Evolutionary conservation across 2,113 vertebrate genomes (phyloP).

Genomic region (Phyllostomus hastatus): DNA sequence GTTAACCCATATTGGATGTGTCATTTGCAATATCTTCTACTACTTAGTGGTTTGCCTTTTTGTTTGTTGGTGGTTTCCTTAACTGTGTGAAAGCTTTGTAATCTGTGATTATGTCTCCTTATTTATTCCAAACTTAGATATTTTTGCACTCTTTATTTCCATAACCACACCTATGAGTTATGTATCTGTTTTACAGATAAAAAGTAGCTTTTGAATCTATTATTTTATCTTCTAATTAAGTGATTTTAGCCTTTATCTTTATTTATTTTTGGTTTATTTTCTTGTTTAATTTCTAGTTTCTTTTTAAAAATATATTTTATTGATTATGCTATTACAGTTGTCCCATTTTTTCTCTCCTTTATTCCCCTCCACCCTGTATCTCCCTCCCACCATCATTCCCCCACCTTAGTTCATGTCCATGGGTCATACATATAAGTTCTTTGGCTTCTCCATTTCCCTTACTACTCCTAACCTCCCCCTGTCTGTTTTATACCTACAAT

Average conservation of each 20-base stretch:
- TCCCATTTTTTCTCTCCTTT: too few relatives aligned
- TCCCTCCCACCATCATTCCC: too few relatives aligned
- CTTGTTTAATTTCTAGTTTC: neutral
- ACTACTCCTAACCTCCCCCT: too few relatives aligned
- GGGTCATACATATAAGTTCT: too few relatives aligned
- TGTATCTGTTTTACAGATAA: neutral
- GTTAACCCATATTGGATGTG: neutral
- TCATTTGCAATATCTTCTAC: neutral
- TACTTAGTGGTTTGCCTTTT: neutral
- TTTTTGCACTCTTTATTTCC: neutral
- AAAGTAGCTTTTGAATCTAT: neutral
- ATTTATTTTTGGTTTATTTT: neutral
- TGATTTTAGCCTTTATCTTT: conserved; percentile 3
- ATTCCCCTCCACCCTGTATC: too few relatives aligned
- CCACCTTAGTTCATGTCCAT: too few relatives aligned
- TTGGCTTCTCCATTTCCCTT: too few relatives aligned
- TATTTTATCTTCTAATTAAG: neutral
- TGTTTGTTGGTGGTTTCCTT: neutral
- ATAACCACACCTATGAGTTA: neutral
- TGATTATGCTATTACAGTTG: too few relatives aligned
- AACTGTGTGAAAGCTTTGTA: neutral
- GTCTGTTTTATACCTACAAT: too few relatives aligned
- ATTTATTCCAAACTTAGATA: neutral
- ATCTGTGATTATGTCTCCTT: neutral
- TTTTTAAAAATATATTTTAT: too few relatives aligned